These are phyloP conservation scores for Tragelaphus oryx DNA, from an alignment of 2,797 vertebrate species.

Conservation along the genomic window DNA sequence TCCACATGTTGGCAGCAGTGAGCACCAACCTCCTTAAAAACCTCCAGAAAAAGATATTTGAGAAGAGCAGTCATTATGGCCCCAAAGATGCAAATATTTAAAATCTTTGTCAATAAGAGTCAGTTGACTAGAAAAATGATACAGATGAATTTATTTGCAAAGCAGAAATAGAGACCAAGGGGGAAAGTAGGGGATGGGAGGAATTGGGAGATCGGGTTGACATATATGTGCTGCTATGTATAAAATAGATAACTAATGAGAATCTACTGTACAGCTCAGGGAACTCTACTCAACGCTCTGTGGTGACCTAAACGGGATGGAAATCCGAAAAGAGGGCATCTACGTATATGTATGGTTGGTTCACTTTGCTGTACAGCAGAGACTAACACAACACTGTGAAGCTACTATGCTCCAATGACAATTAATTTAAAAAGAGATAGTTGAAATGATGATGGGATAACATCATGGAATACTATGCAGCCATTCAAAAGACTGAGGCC, in stretches of 20 bases:
- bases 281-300: neutral
- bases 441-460: neutral
- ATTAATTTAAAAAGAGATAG: neutral
- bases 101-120: neutral
- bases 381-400: neutral
- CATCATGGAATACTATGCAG: accelerated
- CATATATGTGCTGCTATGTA: neutral
- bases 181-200: neutral
- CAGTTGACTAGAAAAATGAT: neutral
- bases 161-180: neutral
- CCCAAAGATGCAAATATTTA: neutral
- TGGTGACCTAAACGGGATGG: neutral
- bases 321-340: neutral
- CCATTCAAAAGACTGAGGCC: neutral
- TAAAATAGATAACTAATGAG: neutral
- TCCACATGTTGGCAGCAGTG: neutral
- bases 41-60: neutral
- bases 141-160: neutral
- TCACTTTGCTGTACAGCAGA: neutral
- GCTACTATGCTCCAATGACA: neutral
- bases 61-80: neutral
- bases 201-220: neutral
- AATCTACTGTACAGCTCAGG: neutral
- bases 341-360: neutral
- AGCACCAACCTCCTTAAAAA: neutral